Evolutionary conservation across 2,797 vertebrate genomes (phyloP).

Genomic region (Poliocrania exsul): DNA sequence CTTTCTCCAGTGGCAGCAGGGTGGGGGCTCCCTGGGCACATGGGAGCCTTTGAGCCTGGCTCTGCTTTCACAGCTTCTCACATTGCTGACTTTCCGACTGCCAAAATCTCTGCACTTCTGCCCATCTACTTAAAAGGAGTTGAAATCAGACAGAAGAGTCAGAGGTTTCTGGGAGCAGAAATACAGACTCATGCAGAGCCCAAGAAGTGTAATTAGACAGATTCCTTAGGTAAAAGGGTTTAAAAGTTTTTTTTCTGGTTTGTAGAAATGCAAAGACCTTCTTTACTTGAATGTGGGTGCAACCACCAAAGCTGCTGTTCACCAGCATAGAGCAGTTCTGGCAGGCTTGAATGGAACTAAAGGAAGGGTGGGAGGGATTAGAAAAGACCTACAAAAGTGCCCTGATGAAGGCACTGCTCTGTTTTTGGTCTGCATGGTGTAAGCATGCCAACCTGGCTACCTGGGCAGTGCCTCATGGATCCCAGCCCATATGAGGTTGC

Average conservation of each 20-base stretch:
- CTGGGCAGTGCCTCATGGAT: neutral
- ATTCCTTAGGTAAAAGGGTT: neutral
- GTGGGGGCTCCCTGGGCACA: neutral
- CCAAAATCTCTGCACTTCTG: neutral
- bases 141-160: neutral
- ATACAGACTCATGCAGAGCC: neutral
- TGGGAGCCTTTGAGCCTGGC: neutral
- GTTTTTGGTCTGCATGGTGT: neutral
- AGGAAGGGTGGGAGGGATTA: neutral
- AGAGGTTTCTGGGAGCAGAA: neutral
- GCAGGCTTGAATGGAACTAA: neutral
- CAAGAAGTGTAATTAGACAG: neutral
- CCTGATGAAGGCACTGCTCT: neutral
- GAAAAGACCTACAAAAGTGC: neutral
- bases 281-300: neutral
- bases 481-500: neutral
- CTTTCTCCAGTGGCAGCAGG: neutral
- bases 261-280: neutral
- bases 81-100: neutral
- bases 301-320: neutral
- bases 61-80: neutral
- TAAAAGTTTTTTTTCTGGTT: neutral
- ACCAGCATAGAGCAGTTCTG: neutral
- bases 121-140: neutral
- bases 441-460: neutral